Evolutionary conservation across 2,797 vertebrate species (phyloP).

Genomic region (Tolypeutes matacus): DNA sequence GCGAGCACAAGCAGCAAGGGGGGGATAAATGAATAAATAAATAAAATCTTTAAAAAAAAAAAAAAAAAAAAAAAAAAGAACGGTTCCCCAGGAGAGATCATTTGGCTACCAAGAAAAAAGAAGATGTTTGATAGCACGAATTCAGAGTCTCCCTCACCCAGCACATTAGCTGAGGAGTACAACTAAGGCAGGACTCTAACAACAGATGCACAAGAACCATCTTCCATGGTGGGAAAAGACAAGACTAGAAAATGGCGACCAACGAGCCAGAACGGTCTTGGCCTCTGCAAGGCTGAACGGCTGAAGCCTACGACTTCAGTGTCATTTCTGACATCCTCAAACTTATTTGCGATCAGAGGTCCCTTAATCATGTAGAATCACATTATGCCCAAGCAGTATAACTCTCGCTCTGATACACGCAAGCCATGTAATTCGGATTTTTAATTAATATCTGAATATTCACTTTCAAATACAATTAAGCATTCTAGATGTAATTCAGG

Average conservation of each 20-base stretch:
- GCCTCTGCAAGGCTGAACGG: not conserved
- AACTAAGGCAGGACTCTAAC: not conserved
- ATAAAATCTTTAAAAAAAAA: no score
- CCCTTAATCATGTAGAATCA: rapidly evolving
- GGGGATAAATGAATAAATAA: no score
- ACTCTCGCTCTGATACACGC: rapidly evolving
- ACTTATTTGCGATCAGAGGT: rapidly evolving
- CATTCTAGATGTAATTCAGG: not conserved
- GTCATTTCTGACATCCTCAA: not conserved
- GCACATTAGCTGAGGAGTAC: not conserved
- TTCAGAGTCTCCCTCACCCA: not conserved
- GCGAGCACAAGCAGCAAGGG: no score
- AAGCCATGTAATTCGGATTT: not conserved
- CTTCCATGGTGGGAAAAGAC: not conserved
- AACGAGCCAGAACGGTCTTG: rapidly evolving
- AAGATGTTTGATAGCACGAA: not conserved
- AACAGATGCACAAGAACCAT: not conserved
- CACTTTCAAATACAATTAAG: not conserved
- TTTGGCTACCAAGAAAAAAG: not conserved
- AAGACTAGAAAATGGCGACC: not conserved
- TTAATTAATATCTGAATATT: not conserved
- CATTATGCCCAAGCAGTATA: not conserved
- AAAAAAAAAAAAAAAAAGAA: no score
- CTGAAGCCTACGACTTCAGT: not conserved
- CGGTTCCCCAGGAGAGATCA: no score